Percentiles rank a stretch among this genome's conserved stretches.
Evolutionary conservation across 2,113 vertebrate genomes (phyloP).

Genomic region (Onychostruthus taczanowskii): DNA sequence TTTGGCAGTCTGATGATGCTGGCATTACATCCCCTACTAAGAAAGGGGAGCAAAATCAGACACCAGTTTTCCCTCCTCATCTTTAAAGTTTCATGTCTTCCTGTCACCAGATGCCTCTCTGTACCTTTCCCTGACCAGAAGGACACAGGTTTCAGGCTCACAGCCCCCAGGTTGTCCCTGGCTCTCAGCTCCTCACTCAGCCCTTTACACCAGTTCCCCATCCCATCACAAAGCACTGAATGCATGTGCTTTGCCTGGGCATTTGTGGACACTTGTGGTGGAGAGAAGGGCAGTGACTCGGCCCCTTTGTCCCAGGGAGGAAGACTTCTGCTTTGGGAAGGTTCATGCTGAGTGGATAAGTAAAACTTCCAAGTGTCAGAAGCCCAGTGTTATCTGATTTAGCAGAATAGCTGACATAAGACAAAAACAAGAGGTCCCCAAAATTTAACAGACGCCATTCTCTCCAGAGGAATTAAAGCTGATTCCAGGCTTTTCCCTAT

Average conservation of each 20-base stretch:
- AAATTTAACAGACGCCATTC: neutral
- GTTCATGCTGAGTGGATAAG: neutral
- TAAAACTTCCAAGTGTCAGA: neutral
- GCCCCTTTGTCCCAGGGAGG: neutral
- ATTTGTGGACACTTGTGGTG: neutral
- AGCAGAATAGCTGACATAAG: neutral
- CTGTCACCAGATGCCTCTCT: neutral
- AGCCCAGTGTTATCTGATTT: neutral
- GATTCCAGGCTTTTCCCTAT: neutral
- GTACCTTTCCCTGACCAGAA: neutral
- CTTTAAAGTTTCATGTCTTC: neutral
- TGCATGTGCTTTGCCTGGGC: neutral
- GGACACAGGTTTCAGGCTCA: neutral
- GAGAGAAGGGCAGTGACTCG: neutral
- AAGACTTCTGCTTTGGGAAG: neutral
- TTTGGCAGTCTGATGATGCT: neutral
- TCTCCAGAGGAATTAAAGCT: neutral
- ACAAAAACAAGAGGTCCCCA: neutral
- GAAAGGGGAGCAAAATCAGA: neutral
- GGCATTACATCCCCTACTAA: neutral
- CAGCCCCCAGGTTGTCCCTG: neutral
- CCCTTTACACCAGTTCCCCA: accelerated
- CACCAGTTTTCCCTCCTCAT: neutral
- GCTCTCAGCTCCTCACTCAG: neutral
- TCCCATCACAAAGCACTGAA: accelerated